Evolutionary conservation across 2,888 invertebrate genomes (phyloP), one percentile per base, ranked within the genome.

Genomic region (Drosophila pegasa): DNA sequence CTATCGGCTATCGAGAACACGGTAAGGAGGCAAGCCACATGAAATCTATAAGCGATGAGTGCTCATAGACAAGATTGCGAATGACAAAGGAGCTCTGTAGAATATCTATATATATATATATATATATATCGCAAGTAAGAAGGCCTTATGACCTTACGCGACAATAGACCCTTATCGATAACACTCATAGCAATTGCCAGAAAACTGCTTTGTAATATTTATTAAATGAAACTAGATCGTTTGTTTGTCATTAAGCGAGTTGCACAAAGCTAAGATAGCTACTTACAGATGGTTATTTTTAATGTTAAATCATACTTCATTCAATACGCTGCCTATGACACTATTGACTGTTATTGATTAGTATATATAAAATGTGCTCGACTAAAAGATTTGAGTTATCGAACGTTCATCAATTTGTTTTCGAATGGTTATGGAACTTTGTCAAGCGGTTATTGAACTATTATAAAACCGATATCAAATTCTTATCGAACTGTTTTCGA

Each of bases 1-100:
- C 87, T 91, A 4, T 91, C 91, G 51, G 94, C 95, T 27, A 95
- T 96, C 57, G 95, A 95, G 78, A 95, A 95, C 76, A 94, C 94
- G 89, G 96, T 96, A 88, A 93, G 94, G 64, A 2, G 12, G 16
- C 3, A 4, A 14, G 25, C 8, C 8, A 18, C 16, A 45, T 1
- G 3, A 43, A 41, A 41, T 41, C 41, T 9, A 43, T 43, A 10
- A 25, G 2, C 43, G 5, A 43, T n/a, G n/a, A 9, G 9, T n/a
- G 2, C 4, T 9, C n/a, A 25, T 9, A 14, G 14, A 0, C 8
- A 8, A 22, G 16, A 8, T 8, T 16, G 37, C 5, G 8, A 2
- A 35, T 8, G 22, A 1, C 14, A 14, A 1, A 38, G 2, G 6
- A 20, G 12, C 12, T 40, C 12, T 38, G 9, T 38, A n/a, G n/a